Percentiles rank a stretch among this genome's conserved stretches.
Evolutionary conservation across 2,113 vertebrate genomes (phyloP).

Genomic region (Nymphicus hollandicus): DNA sequence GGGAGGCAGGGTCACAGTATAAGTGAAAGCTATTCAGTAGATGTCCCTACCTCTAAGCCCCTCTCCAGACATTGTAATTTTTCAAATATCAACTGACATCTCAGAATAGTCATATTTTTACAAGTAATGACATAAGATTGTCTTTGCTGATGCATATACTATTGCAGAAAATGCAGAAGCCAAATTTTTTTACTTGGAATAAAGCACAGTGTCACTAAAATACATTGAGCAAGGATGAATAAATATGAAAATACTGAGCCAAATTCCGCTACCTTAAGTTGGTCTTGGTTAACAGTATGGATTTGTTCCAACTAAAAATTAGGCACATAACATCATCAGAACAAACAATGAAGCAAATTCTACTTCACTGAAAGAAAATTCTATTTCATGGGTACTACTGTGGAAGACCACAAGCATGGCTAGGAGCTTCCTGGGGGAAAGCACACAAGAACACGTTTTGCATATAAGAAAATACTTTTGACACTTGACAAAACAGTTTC

Average conservation of each 20-base stretch:
- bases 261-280: background rate
- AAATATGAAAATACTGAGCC: background rate
- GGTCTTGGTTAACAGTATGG: background rate
- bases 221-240: background rate
- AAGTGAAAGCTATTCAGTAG: background rate
- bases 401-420: background rate
- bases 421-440: background rate
- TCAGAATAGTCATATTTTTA: background rate
- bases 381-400: background rate
- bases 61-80: background rate
- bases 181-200: background rate
- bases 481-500: background rate
- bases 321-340: background rate
- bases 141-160: background rate
- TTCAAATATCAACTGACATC: background rate
- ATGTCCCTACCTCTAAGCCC: background rate
- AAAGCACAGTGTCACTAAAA: background rate
- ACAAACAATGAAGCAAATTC: background rate
- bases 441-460: background rate
- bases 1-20: background rate
- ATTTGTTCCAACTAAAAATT: background rate
- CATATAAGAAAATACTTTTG: background rate
- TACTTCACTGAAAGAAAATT: background rate
- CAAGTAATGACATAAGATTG: background rate
- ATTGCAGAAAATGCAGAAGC: background rate